phyloP scores from a whole-genome alignment of 2,797 vertebrate genomes.

The Anabas testudineus region DNA sequence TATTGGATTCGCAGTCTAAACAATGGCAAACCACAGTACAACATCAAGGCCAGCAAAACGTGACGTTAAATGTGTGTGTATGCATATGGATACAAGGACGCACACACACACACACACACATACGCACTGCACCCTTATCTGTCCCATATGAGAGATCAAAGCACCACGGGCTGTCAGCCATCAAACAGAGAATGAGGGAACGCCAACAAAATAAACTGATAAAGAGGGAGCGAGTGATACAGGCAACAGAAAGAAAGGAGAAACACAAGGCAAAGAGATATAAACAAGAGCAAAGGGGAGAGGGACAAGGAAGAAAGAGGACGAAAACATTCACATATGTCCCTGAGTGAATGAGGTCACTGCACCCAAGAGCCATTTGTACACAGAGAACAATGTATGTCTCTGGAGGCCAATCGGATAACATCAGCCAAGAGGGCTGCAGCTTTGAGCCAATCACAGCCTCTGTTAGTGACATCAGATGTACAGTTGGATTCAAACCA shows the following conservation, averaged over 20 bases:
- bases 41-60: conserved; percentile 54
- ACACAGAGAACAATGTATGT: conserved; percentile 63
- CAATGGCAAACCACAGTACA: conserved; percentile 50
- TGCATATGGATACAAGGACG: conserved; percentile 20
- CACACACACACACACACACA: conserved; percentile 26
- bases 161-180: conserved; percentile 58
- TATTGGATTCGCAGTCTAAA: conserved; percentile 65
- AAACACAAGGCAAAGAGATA: conserved; percentile 9
- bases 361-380: conserved; percentile 54
- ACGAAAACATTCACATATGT: conserved; percentile 50
- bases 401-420: conserved; percentile 74
- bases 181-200: conserved; percentile 69
- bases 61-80: conserved; percentile 18
- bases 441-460: conserved; percentile 70
- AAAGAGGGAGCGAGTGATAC: conserved; percentile 51
- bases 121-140: conserved; percentile 67
- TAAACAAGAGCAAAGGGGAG: conserved; percentile 9
- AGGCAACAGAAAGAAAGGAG: conserved; percentile 31
- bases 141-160: conserved; percentile 80
- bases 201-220: conserved; percentile 71
- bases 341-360: conserved; percentile 68
- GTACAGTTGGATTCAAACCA: conserved; percentile 58
- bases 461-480: conserved; percentile 70
- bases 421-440: conserved; percentile 57
- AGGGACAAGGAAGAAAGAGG: not conserved